Base-by-base conservation (phyloP, 2,888 invertebrate genomes). In the Schizotus pectinicornis region DNA sequence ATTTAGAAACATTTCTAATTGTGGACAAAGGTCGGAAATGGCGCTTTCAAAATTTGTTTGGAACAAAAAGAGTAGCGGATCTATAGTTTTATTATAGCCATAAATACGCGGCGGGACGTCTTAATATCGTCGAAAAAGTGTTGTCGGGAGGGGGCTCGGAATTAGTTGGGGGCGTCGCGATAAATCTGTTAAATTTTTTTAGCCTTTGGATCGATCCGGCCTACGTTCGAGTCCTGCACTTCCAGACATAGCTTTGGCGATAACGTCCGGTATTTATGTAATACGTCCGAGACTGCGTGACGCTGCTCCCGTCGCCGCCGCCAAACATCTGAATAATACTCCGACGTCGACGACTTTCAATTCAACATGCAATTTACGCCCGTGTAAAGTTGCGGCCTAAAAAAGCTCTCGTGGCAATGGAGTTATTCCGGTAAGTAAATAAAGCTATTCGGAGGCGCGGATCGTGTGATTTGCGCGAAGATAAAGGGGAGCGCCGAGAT, bases 401-500 rank as follows among this genome's bases (percentile, higher is more conserved):
- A 73, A 73, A 72, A 62, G 55, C 66, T 69, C 68, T 67, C 63
- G 60, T 63, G 70, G 69, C 69, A 68, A 72, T 71, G 69, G 70
- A 74, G 71, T 73, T 73, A 74, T 74, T 74, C 74, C 70, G 72
- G 72, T 74, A 74, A 74, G 75, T 74, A 75, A 74, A 75, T 74
- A 74, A 73, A 73, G 73, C 72, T 64, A 73, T 74, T 74, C 65
- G 66, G 59, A 70, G 67, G 68, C 70, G 70, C 66, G 71, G 69
- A 71, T 70, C 70, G 67, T 67, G 72, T 70, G 74, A 74, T 74
- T 72, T 72, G 68, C 67, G 65, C 64, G 64, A 63, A 73, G 71
- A 74, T 74, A 74, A 74, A 73, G 69, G 51, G 57, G 59, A 51
- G 56, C 42, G 34, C 42, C 46, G 60, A 56, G 60, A 61, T 57